Percentiles rank a stretch among this genome's conserved stretches.
These are phyloP conservation scores for Ptilodon capucinus DNA, from an alignment of 2,888 invertebrate species.

Conservation along the genomic window DNA sequence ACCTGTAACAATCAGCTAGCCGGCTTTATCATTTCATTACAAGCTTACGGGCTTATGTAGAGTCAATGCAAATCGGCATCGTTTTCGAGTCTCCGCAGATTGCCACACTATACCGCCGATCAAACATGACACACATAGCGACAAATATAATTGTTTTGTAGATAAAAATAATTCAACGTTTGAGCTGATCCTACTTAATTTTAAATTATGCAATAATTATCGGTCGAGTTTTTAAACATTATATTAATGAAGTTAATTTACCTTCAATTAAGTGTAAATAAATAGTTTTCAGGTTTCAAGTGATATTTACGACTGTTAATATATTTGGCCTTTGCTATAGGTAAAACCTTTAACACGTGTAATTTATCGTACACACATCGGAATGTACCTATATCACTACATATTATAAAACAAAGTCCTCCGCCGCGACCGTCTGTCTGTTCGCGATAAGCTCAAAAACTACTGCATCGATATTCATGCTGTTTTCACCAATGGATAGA, in stretches of 20 bases:
- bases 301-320: neutral
- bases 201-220: slow-evolving; percentile 16
- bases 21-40: no score
- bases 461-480: no score
- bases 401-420: no score
- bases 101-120: slow-evolving; percentile 28
- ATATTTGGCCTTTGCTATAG: neutral
- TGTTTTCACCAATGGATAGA: no score
- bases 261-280: neutral
- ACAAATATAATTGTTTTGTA: slow-evolving; percentile 32
- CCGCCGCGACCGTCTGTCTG: no score
- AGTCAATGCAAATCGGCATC: slow-evolving; percentile 10
- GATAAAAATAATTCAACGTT: slow-evolving; percentile 31
- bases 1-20: no score
- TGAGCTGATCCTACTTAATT: slow-evolving; percentile 2
- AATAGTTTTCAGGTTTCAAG: neutral
- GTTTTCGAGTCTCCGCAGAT: slow-evolving; percentile 11
- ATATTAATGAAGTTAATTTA: neutral
- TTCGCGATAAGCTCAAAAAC: no score
- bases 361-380: no score
- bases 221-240: neutral
- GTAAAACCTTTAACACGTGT: neutral
- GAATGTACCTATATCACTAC: no score
- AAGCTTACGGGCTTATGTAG: no score
- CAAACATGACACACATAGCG: slow-evolving; percentile 29